phyloP scores from a whole-genome alignment of 2,113 vertebrate species.

The Nycticebus coucang region DNA sequence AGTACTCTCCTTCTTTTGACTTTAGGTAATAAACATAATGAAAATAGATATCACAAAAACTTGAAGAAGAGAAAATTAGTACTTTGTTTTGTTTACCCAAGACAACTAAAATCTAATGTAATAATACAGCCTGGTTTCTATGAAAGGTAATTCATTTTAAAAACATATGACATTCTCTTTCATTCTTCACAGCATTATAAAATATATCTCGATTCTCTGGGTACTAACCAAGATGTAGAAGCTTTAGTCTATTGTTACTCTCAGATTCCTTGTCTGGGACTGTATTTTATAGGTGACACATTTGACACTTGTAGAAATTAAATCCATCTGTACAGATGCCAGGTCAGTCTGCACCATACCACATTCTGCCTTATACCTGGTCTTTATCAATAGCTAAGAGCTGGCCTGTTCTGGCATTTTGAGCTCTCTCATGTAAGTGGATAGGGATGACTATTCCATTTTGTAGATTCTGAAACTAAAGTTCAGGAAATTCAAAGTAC shows the following conservation, averaged over 20 bases:
- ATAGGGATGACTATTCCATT: background rate
- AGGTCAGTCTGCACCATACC: background rate
- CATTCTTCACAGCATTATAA: background rate
- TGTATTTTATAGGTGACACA: conserved; percentile 1
- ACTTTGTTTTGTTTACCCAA: conserved; percentile 19
- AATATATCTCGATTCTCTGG: background rate
- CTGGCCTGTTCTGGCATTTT: background rate
- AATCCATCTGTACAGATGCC: background rate
- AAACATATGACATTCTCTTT: background rate
- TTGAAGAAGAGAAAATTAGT: conserved; percentile 20
- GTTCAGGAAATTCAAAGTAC: background rate
- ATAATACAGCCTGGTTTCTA: background rate
- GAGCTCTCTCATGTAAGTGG: background rate
- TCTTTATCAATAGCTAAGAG: background rate
- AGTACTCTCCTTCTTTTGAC: conserved; percentile 54
- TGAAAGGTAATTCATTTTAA: background rate
- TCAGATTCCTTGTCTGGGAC: background rate
- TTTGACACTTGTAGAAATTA: background rate
- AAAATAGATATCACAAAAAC: conserved; percentile 58
- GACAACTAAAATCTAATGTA: background rate
- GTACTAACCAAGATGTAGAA: background rate
- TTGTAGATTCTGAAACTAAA: background rate
- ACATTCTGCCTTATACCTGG: background rate
- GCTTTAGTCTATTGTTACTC: background rate
- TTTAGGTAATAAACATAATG: conserved; percentile 19